Percentiles rank a stretch among this genome's conserved stretches.
Evolutionary conservation across 2,888 invertebrate genomes (phyloP).

Genomic region (Crepidodera aurea): DNA sequence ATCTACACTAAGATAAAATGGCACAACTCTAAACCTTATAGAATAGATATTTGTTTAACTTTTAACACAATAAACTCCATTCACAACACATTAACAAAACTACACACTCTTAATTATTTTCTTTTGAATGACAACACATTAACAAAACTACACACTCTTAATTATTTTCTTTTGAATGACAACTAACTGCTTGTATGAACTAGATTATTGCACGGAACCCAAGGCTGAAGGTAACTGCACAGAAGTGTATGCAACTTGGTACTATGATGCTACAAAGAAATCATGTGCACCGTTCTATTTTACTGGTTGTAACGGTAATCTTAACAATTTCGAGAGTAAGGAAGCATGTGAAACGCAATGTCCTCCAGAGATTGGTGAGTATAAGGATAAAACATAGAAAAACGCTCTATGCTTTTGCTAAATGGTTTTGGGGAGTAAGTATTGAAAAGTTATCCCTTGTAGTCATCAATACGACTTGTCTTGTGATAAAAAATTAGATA

Average conservation of each 20-base stretch:
- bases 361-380: conserved; percentile 82
- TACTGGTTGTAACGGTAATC: conserved; percentile 90
- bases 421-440: background rate
- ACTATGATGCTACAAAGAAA: conserved; percentile 82
- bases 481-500: no score
- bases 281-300: conserved; percentile 94
- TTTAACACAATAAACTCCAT: no score
- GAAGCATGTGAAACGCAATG: conserved; percentile 80
- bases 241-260: conserved; percentile 81
- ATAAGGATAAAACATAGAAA: conserved; percentile 8
- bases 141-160: background rate
- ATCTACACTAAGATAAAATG: no score
- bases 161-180: conserved; percentile 1
- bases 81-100: background rate
- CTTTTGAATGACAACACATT: background rate
- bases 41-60: background rate
- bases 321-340: conserved; percentile 81
- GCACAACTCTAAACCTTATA: no score
- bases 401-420: no score
- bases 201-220: conserved; percentile 81
- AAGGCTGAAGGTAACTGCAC: conserved; percentile 80
- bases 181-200: conserved; percentile 43
- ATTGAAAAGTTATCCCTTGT: background rate
- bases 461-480: background rate
- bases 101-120: background rate